phyloP scores from a whole-genome alignment of 2,888 invertebrate genomes.

The Gandaritis pyraliata region DNA sequence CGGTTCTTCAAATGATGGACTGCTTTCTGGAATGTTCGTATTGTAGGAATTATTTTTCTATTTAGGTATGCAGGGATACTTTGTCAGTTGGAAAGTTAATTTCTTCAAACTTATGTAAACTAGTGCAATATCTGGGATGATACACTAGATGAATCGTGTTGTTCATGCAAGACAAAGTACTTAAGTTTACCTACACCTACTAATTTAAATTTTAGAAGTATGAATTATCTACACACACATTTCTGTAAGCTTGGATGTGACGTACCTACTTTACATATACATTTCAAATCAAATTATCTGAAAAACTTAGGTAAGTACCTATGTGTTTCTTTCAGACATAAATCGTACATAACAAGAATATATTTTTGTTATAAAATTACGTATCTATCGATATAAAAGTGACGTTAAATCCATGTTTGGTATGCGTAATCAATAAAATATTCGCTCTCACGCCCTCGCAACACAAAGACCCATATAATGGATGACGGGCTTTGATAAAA shows the following conservation, averaged over 20 bases:
- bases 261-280: background rate
- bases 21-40: constrained; percentile 56
- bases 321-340: constrained; percentile 29
- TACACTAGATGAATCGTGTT: too few species aligned
- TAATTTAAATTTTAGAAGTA: too few species aligned
- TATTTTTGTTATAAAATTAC: constrained; percentile 39
- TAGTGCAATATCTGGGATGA: too few species aligned
- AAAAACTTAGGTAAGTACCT: too few species aligned
- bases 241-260: too few species aligned
- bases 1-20: constrained; percentile 64
- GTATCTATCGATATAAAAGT: constrained; percentile 42
- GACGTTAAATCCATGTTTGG: constrained; percentile 42
- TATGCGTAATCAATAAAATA: constrained; percentile 56
- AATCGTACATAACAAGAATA: constrained; percentile 32
- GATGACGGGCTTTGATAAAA: constrained; percentile 64
- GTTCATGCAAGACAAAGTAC: too few species aligned
- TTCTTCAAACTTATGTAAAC: too few species aligned
- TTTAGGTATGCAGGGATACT: constrained; percentile 21
- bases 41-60: constrained; percentile 56
- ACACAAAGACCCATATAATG: constrained; percentile 59
- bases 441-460: constrained; percentile 58
- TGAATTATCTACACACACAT: too few species aligned
- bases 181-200: too few species aligned
- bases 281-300: background rate
- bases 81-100: too few species aligned